phyloP scores from a whole-genome alignment of 2,797 vertebrate species.

The Otolemur crassicaudatus region DNA sequence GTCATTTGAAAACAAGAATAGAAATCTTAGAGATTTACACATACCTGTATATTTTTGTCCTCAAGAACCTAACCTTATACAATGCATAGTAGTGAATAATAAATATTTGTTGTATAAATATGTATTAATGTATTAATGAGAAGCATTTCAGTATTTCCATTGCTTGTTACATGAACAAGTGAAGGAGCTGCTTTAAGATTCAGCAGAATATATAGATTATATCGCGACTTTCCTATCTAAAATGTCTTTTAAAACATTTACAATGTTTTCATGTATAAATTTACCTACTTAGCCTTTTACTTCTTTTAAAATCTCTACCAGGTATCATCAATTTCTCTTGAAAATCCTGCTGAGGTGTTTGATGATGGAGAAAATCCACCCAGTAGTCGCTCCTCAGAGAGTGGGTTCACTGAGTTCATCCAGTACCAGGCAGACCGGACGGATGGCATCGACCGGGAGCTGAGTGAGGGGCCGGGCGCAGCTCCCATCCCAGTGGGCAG shows the following conservation, averaged over 20 bases:
- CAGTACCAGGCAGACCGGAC: conserved; percentile 94
- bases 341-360: conserved; percentile 92
- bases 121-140: conserved; percentile 29
- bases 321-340: conserved; percentile 86
- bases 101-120: conserved; percentile 30
- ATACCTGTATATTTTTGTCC: neutral
- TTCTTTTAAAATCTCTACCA: conserved; percentile 76
- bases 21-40: conserved; percentile 1
- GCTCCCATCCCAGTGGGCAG: conserved; percentile 85
- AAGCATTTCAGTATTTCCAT: neutral
- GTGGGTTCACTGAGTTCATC: conserved; percentile 97
- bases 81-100: neutral
- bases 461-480: conserved; percentile 79
- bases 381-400: conserved; percentile 92
- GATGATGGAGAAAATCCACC: conserved; percentile 92
- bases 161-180: conserved; percentile 31
- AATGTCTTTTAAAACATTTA: neutral
- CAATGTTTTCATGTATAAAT: neutral
- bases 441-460: conserved; percentile 89
- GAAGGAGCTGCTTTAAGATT: neutral
- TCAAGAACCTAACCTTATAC: conserved; percentile 10
- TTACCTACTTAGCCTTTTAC: neutral
- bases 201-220: neutral
- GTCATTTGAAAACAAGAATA: conserved; percentile 56
- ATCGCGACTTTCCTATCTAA: conserved; percentile 18